phyloP scores from a whole-genome alignment of 2,113 vertebrate species.

The Amphilophus citrinellus region DNA sequence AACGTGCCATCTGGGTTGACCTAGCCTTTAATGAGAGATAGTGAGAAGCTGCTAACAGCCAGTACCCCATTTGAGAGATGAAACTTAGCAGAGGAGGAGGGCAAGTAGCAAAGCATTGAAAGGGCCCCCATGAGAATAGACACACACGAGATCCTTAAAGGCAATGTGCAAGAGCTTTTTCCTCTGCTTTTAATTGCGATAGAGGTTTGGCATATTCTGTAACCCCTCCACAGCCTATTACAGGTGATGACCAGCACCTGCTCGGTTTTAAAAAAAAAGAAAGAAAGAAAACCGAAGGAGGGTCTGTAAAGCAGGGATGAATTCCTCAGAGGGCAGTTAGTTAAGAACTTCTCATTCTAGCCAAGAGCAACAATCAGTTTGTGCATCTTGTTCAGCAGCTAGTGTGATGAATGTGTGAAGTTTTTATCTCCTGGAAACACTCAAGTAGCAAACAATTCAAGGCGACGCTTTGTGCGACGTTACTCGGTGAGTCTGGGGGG shows the following conservation, averaged over 20 bases:
- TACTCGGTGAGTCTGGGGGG: background rate
- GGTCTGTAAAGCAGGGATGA: constrained; percentile 43
- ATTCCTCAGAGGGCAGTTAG: constrained; percentile 75
- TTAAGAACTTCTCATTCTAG: constrained; percentile 58
- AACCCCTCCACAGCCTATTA: constrained; percentile 76
- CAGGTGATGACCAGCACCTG: constrained; percentile 77
- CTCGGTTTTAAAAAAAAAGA: background rate
- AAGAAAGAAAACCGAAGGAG: constrained; percentile 34
- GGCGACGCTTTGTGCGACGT: constrained; percentile 19
- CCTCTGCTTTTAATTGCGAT: constrained; percentile 77
- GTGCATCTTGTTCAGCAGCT: constrained; percentile 25
- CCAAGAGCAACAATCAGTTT: constrained; percentile 61
- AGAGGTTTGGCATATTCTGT: constrained; percentile 74
- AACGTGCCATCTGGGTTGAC: constrained; percentile 64
- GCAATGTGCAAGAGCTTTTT: constrained; percentile 64
- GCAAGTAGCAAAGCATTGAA: constrained; percentile 69
- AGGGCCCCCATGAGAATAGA: constrained; percentile 71
- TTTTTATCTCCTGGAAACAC: constrained; percentile 27
- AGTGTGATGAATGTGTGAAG: constrained; percentile 17
- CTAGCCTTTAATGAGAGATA: constrained; percentile 75
- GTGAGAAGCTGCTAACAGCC: constrained; percentile 76
- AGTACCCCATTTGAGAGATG: constrained; percentile 69
- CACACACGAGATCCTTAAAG: constrained; percentile 76
- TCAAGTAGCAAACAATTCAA: constrained; percentile 10
- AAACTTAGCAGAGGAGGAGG: constrained; percentile 64